phyloP scores from a whole-genome alignment of 2,888 invertebrate species.

The Tribolium freemani region DNA sequence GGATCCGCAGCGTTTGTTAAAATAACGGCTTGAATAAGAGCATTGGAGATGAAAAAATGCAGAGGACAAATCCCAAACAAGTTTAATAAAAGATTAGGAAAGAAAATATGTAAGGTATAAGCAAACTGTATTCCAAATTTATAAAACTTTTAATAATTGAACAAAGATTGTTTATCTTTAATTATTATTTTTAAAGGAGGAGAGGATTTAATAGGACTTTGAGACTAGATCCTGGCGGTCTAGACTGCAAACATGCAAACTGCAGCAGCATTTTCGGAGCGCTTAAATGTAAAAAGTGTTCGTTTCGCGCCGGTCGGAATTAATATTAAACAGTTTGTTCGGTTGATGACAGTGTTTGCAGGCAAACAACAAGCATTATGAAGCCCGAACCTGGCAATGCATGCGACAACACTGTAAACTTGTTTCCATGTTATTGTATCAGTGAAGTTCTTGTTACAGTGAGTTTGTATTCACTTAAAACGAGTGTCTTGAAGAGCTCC shows the following conservation, averaged over 20 bases:
- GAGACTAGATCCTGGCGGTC: too few species aligned
- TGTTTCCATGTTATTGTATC: conserved; percentile 33
- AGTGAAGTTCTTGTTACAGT: conserved; percentile 32
- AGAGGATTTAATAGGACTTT: too few species aligned
- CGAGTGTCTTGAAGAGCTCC: conserved; percentile 37
- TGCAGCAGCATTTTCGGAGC: background rate
- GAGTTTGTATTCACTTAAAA: conserved; percentile 34
- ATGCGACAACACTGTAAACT: conserved; percentile 28
- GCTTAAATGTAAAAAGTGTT: background rate
- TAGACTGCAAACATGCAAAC: background rate
- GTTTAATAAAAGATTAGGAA: too few species aligned
- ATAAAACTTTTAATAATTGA: too few species aligned
- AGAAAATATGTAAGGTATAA: too few species aligned
- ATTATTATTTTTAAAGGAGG: too few species aligned
- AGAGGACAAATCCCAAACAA: too few species aligned
- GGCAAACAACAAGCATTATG: conserved; percentile 22
- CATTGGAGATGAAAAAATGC: too few species aligned
- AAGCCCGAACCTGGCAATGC: conserved; percentile 10
- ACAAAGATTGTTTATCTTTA: too few species aligned
- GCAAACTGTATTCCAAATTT: too few species aligned
- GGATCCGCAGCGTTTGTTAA: background rate
- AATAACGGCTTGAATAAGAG: background rate
- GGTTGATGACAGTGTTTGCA: conserved; percentile 13
- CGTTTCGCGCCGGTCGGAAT: background rate
- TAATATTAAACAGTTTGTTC: conserved; percentile 33